Conservation (phyloP, 2,888 invertebrate species). For the Acanthosepion esculentum region DNA sequence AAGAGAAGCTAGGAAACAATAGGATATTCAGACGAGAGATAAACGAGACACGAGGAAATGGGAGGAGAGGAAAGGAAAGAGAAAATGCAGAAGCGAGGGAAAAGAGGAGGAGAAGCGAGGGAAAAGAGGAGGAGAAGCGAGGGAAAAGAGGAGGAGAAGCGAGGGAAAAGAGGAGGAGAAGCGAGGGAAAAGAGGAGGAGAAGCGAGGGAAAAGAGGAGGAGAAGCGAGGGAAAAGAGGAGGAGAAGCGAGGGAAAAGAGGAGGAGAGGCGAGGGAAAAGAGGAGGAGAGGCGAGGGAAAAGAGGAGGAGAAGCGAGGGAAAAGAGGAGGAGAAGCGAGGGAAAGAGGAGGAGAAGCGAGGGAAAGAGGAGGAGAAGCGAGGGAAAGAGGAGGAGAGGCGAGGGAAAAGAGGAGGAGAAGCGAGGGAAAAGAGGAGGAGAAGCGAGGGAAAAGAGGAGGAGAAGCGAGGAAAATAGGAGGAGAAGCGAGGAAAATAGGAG, state of each 20-base stretch:
- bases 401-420: neutral
- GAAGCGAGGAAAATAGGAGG: too few species aligned
- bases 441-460: fast-evolving
- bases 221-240: too few species aligned
- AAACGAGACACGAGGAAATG: too few species aligned
- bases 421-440: neutral
- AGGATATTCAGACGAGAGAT: too few species aligned
- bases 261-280: too few species aligned
- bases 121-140: neutral
- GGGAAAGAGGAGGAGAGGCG: neutral
- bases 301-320: fast-evolving
- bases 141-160: neutral
- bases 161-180: neutral
- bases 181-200: fast-evolving
- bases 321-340: fast-evolving
- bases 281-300: neutral
- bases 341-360: neutral
- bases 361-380: neutral
- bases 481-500: neutral
- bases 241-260: neutral
- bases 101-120: too few species aligned
- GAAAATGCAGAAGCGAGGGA: neutral
- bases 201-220: too few species aligned
- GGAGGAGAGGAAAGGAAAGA: too few species aligned
- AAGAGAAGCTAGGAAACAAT: too few species aligned